Evolutionary conservation across 1,140 invertebrate genomes (phyloP).

Genomic region (Zaprionus tsacasi): DNA sequence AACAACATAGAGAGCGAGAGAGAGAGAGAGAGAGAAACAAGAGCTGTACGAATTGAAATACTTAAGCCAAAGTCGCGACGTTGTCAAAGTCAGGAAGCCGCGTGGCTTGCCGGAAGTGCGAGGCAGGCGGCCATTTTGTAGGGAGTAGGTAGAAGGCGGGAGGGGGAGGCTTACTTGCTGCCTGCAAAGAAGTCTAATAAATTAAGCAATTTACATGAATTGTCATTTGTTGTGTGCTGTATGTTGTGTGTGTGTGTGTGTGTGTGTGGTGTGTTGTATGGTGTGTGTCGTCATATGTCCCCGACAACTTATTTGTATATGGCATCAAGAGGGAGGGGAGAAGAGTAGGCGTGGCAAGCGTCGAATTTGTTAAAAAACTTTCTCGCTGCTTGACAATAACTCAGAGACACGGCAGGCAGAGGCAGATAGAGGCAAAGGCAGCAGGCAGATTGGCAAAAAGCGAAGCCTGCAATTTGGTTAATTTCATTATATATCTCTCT

Average conservation of each 20-base stretch:
- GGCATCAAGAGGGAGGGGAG: slow-evolving; percentile 2
- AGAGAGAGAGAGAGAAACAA: slow-evolving; percentile 16
- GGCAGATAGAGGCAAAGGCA: slow-evolving; percentile 2
- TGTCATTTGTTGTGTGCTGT: slow-evolving; percentile 67
- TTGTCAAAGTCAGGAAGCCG: slow-evolving; percentile 75
- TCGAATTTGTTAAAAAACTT: slow-evolving; percentile 67
- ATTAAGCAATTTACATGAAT: slow-evolving; percentile 83
- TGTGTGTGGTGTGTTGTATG: not conserved
- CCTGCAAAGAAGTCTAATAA: slow-evolving; percentile 72
- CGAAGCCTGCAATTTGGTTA: slow-evolving; percentile 14
- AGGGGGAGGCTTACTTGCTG: not conserved
- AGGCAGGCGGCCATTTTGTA: slow-evolving; percentile 36
- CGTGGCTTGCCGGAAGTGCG: slow-evolving; percentile 48
- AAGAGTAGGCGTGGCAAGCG: slow-evolving; percentile 29
- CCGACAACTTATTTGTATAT: slow-evolving; percentile 77
- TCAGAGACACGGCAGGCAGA: slow-evolving; percentile 31
- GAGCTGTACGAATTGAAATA: slow-evolving; percentile 53
- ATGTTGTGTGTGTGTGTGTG: too few relatives aligned
- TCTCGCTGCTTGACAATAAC: slow-evolving; percentile 64
- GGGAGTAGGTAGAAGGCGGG: not conserved
- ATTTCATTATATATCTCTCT: not conserved
- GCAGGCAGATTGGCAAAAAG: not conserved
- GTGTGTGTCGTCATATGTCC: slow-evolving; percentile 4
- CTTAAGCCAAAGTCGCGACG: slow-evolving; percentile 77
- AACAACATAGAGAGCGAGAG: slow-evolving; percentile 36